A percentile compares a stretch with the other conserved stretches of the same genome.
These are phyloP conservation scores for Melanargia galathea DNA, from an alignment of 2,888 invertebrate species.

Conservation along the genomic window DNA sequence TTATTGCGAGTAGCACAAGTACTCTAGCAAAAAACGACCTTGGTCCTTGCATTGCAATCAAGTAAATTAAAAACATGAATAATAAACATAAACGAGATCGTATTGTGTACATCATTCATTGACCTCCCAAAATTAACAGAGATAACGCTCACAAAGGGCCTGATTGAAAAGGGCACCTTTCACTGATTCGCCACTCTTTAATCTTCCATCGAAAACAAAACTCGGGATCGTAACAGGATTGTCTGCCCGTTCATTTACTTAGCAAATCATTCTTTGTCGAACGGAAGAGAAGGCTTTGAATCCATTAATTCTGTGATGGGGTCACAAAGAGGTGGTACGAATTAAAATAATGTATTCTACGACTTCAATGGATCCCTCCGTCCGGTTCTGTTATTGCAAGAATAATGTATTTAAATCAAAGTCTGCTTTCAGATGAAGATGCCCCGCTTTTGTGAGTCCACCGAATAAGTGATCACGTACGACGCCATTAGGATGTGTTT, in stretches of 20 bases:
- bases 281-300: conserved; percentile 81
- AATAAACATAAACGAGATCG: conserved; percentile 57
- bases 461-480: conserved; percentile 81
- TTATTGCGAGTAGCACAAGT: conserved; percentile 11
- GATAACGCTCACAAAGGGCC: conserved; percentile 72
- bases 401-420: conserved; percentile 82
- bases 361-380: conserved; percentile 78
- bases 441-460: conserved; percentile 70
- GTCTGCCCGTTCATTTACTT: conserved; percentile 81
- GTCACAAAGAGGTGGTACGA: conserved; percentile 81
- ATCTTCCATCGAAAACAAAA: conserved; percentile 79
- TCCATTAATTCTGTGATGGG: conserved; percentile 80
- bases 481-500: conserved; percentile 78
- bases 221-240: conserved; percentile 76
- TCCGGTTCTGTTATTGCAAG: conserved; percentile 79
- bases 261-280: conserved; percentile 82
- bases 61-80: conserved; percentile 65
- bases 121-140: conserved; percentile 75
- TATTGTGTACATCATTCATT: conserved; percentile 72
- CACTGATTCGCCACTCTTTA: conserved; percentile 75
- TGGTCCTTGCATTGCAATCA: conserved; percentile 44
- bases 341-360: conserved; percentile 82
- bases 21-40: conserved; percentile 35
- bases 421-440: conserved; percentile 79
- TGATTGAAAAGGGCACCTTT: conserved; percentile 71